phyloP scores from a whole-genome alignment of 2,113 vertebrate genomes.

The Turdus rufiventris region DNA sequence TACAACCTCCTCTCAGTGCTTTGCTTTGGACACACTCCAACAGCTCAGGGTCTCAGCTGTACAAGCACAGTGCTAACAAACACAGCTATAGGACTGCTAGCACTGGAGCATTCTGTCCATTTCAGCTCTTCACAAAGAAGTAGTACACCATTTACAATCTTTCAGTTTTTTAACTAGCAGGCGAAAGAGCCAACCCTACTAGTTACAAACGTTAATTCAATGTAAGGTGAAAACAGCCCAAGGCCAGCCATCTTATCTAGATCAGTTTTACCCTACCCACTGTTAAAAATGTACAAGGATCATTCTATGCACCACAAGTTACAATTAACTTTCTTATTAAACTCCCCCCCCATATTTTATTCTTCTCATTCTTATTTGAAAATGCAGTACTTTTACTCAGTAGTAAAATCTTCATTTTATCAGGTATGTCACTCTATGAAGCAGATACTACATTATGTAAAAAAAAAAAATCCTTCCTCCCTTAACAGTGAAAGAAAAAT shows the following conservation, averaged over 20 bases:
- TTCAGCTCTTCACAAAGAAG: neutral
- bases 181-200: neutral
- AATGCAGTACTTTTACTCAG: neutral
- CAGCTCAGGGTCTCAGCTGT: neutral
- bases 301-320: neutral
- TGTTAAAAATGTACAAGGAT: neutral
- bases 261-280: neutral
- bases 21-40: neutral
- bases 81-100: neutral
- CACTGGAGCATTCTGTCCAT: neutral
- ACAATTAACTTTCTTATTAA: neutral
- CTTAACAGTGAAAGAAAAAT: neutral
- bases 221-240: neutral
- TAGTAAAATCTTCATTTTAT: neutral
- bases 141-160: neutral
- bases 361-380: neutral
- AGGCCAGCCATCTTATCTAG: neutral
- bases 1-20: neutral
- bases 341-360: fast-evolving
- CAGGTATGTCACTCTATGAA: neutral
- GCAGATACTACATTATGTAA: neutral
- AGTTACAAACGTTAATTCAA: neutral
- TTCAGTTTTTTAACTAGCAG: neutral
- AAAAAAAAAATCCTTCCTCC: neutral
- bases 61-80: neutral